Conservation (phyloP, 2,888 invertebrate genomes). For the Strigamia crassipes region DNA sequence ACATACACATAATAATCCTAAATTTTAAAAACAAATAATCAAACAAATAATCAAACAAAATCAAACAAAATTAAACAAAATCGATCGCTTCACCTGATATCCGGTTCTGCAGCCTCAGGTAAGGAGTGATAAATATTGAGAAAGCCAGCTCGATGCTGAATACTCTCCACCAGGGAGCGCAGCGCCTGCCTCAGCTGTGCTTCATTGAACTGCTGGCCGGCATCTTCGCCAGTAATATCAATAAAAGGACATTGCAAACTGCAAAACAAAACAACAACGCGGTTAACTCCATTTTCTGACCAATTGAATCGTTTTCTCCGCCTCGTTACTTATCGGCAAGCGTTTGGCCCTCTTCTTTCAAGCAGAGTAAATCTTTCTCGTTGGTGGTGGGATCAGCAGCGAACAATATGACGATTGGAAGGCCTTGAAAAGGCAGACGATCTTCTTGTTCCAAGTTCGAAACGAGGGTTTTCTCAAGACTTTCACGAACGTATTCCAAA, state of each 20-base stretch:
- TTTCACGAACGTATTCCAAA: constrained; percentile 87
- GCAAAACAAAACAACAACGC: neutral
- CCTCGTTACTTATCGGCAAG: constrained; percentile 87
- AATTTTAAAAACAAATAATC: no score
- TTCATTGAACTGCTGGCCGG: constrained; percentile 55
- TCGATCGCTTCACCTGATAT: constrained; percentile 71
- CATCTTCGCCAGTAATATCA: constrained; percentile 70
- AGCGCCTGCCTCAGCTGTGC: constrained; percentile 67
- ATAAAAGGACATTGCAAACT: constrained; percentile 85
- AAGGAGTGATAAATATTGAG: constrained; percentile 74
- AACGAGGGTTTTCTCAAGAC: constrained; percentile 86
- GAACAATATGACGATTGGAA: constrained; percentile 89
- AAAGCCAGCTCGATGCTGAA: constrained; percentile 77
- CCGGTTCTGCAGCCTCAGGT: constrained; percentile 79
- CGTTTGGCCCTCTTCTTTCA: constrained; percentile 87
- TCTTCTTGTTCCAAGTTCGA: constrained; percentile 90
- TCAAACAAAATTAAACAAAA: neutral
- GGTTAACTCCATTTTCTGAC: constrained; percentile 52
- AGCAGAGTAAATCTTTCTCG: constrained; percentile 80
- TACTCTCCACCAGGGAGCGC: constrained; percentile 74
- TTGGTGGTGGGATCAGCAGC: constrained; percentile 81
- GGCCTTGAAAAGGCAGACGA: constrained; percentile 78
- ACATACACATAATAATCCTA: constrained; percentile 90
- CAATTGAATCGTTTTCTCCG: no score
- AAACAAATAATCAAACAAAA: neutral